A percentile compares a stretch with the other conserved stretches of the same genome.
Conservation (phyloP, 2,888 invertebrate species). For the Plebejus anna region DNA sequence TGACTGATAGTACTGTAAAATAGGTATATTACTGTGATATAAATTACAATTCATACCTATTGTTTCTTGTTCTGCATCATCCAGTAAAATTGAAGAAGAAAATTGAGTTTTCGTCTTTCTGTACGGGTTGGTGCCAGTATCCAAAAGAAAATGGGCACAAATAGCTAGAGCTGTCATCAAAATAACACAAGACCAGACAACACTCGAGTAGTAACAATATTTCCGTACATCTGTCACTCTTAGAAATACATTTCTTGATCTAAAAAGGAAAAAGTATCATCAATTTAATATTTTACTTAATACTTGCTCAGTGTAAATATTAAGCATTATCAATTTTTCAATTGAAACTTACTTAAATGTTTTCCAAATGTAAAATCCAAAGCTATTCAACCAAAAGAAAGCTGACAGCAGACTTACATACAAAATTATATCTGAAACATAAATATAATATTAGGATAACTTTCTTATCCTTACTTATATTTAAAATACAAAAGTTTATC, state of each 20-base stretch:
- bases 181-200: conserved; percentile 88
- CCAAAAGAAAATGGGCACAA: conserved; percentile 89
- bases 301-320: not conserved
- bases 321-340: not conserved
- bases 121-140: conserved; percentile 79
- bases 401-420: conserved; percentile 88
- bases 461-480: no score
- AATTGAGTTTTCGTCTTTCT: conserved; percentile 65
- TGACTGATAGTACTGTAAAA: not conserved
- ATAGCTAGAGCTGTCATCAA: conserved; percentile 86
- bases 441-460: conserved; percentile 31
- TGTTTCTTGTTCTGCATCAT: conserved; percentile 84
- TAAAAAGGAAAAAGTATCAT: conserved; percentile 49
- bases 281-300: not conserved
- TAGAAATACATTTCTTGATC: conserved; percentile 90
- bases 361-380: conserved; percentile 93
- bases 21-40: not conserved
- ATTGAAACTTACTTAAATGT: conserved; percentile 84
- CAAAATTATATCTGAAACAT: conserved; percentile 85
- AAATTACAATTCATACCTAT: conserved; percentile 73
- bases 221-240: conserved; percentile 91
- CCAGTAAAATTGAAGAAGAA: conserved; percentile 67
- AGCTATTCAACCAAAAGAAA: conserved; percentile 92
- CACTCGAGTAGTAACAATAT: conserved; percentile 92
- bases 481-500: no score